phyloP scores from a whole-genome alignment of 2,797 vertebrate species.

The Melanotaenia maccullochi region DNA sequence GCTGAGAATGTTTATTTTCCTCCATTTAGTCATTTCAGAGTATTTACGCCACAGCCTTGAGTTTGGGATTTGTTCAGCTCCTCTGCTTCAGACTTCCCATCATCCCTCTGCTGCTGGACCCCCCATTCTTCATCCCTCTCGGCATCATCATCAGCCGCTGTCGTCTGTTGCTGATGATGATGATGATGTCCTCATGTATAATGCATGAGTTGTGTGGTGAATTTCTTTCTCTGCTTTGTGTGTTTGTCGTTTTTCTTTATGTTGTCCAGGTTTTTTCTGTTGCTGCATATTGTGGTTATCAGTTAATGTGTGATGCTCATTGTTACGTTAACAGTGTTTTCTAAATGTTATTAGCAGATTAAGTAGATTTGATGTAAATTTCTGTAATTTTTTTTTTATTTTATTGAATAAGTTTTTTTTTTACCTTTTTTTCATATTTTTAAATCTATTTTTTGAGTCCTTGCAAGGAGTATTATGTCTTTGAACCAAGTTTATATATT shows the following conservation, averaged over 20 bases:
- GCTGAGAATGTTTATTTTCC: too few relatives aligned
- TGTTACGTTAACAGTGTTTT: not conserved
- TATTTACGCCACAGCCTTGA: not conserved
- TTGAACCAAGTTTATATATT: too few relatives aligned
- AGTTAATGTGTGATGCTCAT: not conserved
- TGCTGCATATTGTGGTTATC: slow-evolving; percentile 20
- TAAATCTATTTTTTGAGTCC: too few relatives aligned
- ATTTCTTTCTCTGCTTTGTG: slow-evolving; percentile 31
- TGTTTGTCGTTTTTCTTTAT: slow-evolving; percentile 7
- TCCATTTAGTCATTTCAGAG: not conserved
- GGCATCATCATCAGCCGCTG: slow-evolving; percentile 39
- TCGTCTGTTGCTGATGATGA: slow-evolving; percentile 4
- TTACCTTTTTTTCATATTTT: not conserved
- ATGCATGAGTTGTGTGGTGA: slow-evolving; percentile 56
- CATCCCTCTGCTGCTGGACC: slow-evolving; percentile 14
- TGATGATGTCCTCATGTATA: slow-evolving; percentile 29
- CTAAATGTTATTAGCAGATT: too few relatives aligned
- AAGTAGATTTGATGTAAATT: too few relatives aligned
- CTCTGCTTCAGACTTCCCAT: slow-evolving; percentile 9
- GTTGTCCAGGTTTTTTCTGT: not conserved
- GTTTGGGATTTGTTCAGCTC: slow-evolving; percentile 17
- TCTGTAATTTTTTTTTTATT: not conserved
- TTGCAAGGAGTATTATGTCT: too few relatives aligned
- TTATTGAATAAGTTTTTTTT: not conserved
- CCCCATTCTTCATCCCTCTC: slow-evolving; percentile 35